Percentiles rank a stretch among this genome's conserved stretches.
Conservation (phyloP, 2,888 invertebrate species). For the Drosophila mettleri region DNA sequence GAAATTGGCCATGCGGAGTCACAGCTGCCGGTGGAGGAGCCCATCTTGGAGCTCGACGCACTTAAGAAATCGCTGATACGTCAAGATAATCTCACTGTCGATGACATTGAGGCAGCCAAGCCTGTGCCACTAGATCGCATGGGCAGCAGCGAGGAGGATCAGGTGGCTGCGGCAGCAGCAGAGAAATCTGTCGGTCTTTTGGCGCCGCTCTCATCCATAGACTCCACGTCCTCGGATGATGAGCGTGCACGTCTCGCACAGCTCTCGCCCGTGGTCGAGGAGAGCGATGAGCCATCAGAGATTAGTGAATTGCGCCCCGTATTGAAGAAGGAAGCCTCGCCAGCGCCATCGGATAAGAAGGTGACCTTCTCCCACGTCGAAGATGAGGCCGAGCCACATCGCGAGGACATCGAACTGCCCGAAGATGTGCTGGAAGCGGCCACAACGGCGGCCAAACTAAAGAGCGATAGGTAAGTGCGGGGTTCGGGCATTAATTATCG, state of each 20-base stretch:
- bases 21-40: conserved; percentile 59
- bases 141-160: conserved; percentile 85
- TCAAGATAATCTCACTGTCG: conserved; percentile 85
- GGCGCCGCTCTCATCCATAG: conserved; percentile 85
- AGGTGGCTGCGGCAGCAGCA: conserved; percentile 48
- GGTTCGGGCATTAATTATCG: background rate
- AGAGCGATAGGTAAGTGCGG: conserved; percentile 85
- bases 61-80: conserved; percentile 82
- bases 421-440: conserved; percentile 81
- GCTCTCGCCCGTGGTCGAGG: conserved; percentile 82
- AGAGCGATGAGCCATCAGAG: conserved; percentile 74
- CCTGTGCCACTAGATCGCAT: conserved; percentile 82
- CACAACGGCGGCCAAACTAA: conserved; percentile 77
- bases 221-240: conserved; percentile 85
- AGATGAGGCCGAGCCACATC: conserved; percentile 83
- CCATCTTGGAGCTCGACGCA: conserved; percentile 76
- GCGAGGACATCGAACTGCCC: conserved; percentile 84
- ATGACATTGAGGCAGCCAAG: conserved; percentile 86
- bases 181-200: conserved; percentile 59
- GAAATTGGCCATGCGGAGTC: conserved; percentile 85
- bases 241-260: conserved; percentile 76
- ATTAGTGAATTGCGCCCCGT: conserved; percentile 70
- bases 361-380: conserved; percentile 86
- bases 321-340: conserved; percentile 85
- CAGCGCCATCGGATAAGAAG: conserved; percentile 85